Percentiles rank a stretch among this genome's conserved stretches.
Conservation (phyloP, 2,888 invertebrate genomes). For the Thecocarcelia acutangulata region DNA sequence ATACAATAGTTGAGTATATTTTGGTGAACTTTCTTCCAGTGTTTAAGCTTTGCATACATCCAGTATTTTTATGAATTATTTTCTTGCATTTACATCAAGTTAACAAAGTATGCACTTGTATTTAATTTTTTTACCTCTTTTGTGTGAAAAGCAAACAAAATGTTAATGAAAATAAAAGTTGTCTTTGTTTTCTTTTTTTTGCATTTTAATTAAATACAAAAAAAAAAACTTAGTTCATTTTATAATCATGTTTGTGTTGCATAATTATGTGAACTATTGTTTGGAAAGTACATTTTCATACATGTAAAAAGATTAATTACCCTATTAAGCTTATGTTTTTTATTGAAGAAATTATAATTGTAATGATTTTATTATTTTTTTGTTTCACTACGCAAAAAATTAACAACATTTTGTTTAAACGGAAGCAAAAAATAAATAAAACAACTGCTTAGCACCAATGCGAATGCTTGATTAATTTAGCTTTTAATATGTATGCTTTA, state of each 20-base stretch:
- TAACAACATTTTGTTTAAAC: no score
- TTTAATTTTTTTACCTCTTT: not conserved
- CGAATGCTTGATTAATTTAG: no score
- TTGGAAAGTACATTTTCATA: conserved; percentile 13
- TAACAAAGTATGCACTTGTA: not conserved
- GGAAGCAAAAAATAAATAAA: no score
- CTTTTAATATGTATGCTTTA: no score
- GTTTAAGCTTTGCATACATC: not conserved
- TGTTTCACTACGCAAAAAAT: not conserved
- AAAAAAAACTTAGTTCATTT: not conserved
- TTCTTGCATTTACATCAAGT: not conserved
- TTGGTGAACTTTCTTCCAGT: not conserved
- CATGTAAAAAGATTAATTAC: conserved; percentile 36
- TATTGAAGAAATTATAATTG: not conserved
- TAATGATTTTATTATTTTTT: not conserved
- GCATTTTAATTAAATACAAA: conserved; percentile 8
- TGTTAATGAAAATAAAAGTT: conserved; percentile 58
- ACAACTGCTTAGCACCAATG: no score
- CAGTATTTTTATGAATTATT: not conserved
- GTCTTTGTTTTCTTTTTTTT: not conserved
- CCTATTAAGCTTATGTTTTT: conserved; percentile 1
- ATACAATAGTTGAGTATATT: not conserved
- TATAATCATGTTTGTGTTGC: conserved; percentile 19
- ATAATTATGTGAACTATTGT: conserved; percentile 51
- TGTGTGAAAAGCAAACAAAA: conserved; percentile 25